Evolutionary conservation across 2,113 vertebrate species (phyloP).

Genomic region (Amblyopsis rosae): DNA sequence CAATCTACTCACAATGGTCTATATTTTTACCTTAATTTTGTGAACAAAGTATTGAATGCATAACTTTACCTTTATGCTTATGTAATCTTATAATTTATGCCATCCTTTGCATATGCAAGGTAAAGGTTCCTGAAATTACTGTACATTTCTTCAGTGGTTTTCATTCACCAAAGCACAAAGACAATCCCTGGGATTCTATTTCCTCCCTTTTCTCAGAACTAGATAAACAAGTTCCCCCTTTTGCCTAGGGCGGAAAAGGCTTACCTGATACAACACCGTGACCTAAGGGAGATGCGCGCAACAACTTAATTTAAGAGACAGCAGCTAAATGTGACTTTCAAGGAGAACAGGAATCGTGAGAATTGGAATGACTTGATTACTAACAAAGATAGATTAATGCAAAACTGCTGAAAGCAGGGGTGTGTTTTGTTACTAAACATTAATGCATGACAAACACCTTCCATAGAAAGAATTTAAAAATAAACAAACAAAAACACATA

Average conservation of each 20-base stretch:
- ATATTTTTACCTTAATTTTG: too few relatives aligned
- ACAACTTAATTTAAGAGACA: constrained; percentile 49
- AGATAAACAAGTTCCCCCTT: constrained; percentile 73
- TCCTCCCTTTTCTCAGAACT: constrained; percentile 75
- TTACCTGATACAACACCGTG: constrained; percentile 52
- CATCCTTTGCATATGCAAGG: too few relatives aligned
- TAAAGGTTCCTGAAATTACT: constrained; percentile 23
- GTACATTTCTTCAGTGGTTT: constrained; percentile 27
- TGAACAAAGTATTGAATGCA: too few relatives aligned
- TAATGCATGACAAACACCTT: too few relatives aligned
- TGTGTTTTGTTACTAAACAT: too few relatives aligned
- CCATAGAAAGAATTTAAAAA: too few relatives aligned
- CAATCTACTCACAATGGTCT: too few relatives aligned
- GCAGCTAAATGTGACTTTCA: background rate
- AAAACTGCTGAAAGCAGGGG: background rate
- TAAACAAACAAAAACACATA: constrained; percentile 19
- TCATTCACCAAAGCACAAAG: constrained; percentile 47
- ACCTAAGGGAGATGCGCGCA: constrained; percentile 51
- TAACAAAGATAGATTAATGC: background rate
- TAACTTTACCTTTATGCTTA: too few relatives aligned
- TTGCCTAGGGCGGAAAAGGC: constrained; percentile 56
- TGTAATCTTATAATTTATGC: too few relatives aligned
- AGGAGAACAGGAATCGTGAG: background rate
- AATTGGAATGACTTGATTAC: background rate
- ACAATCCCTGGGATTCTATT: constrained; percentile 72